These are phyloP conservation scores for Batillaria attramentaria DNA, from an alignment of 1,140 invertebrate genomes.

Conservation along the genomic window DNA sequence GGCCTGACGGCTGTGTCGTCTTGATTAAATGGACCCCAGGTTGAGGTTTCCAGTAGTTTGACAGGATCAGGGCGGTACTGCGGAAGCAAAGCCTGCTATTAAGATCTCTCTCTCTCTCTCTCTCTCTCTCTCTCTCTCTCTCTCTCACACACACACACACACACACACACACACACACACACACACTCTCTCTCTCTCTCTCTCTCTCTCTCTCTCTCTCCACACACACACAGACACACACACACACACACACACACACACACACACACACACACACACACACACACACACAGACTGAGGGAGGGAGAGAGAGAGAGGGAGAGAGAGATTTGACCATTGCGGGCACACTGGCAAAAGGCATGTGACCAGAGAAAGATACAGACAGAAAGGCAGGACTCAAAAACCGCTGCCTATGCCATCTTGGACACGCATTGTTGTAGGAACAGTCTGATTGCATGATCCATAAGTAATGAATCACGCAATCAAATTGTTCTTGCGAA, in stretches of 20 bases:
- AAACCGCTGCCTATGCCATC: no score
- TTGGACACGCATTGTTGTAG: no score
- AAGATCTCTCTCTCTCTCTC: background rate
- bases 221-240: background rate
- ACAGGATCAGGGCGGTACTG: no score
- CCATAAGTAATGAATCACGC: no score
- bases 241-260: background rate
- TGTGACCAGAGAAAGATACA: no score
- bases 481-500: no score
- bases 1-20: no score
- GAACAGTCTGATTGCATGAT: no score
- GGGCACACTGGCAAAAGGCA: background rate
- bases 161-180: background rate
- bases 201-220: background rate
- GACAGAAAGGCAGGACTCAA: no score
- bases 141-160: slow-evolving; percentile 4
- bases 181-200: background rate
- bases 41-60: no score
- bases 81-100: background rate
- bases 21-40: no score
- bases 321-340: background rate
- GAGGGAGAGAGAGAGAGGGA: background rate
- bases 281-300: background rate
- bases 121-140: background rate
- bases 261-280: background rate